Evolutionary conservation across 2,888 invertebrate genomes (phyloP).

Genomic region (Pseudococcus longispinus): DNA sequence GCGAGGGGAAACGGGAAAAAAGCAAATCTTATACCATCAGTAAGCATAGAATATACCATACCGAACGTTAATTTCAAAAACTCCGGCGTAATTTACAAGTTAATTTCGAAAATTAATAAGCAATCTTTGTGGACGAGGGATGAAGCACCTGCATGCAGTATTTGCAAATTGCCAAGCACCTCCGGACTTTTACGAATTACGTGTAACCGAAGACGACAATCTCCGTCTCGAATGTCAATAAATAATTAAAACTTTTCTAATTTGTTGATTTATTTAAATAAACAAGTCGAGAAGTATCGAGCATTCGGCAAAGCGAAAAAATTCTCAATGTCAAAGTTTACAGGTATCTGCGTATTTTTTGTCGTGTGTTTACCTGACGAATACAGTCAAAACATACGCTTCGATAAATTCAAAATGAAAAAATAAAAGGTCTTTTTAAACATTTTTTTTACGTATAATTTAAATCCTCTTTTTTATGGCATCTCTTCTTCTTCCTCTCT

Average conservation of each 20-base stretch:
- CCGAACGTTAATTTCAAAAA: background rate
- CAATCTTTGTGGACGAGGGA: background rate
- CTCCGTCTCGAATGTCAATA: background rate
- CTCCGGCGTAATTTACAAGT: background rate
- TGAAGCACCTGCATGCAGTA: background rate
- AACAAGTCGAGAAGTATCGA: background rate
- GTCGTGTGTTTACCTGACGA: background rate
- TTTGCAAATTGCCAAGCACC: background rate
- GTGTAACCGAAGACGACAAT: background rate
- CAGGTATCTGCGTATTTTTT: background rate
- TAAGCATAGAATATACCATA: background rate
- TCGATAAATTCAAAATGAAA: background rate
- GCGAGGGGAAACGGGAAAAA: background rate
- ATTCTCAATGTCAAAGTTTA: background rate
- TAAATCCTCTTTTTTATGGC: background rate
- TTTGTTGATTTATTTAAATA: constrained; percentile 20
- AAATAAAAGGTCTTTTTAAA: background rate
- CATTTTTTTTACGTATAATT: background rate
- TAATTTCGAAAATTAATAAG: constrained; percentile 9
- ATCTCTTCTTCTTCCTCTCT: background rate
- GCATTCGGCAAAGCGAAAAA: background rate
- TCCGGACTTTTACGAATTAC: background rate
- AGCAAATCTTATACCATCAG: background rate
- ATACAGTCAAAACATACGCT: background rate
- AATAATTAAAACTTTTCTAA: constrained; percentile 28